Evolutionary conservation across 2,797 vertebrate genomes (phyloP), one percentile per base, ranked within the genome.

Genomic region (Otolemur crassicaudatus): DNA sequence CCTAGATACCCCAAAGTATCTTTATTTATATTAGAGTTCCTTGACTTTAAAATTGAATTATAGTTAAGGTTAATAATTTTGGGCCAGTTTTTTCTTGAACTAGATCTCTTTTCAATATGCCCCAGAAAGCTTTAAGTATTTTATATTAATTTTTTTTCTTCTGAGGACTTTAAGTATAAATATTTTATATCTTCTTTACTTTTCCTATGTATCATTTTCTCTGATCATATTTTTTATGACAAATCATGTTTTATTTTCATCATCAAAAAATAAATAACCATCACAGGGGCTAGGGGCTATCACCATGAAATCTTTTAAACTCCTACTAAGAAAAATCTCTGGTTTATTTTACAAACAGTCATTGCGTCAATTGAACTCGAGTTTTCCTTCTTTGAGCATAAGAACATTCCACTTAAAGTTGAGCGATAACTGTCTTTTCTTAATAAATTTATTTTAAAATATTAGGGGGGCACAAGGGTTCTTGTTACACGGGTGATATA

Each of bases 331-430:
- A 67, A 90, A 34, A 34, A 14, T 87, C 84, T 87, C 12, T 86
- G n/a, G 16, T 91, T 10, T 69, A 17, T 40, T 95, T 84, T 58
- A 75, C 10, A 34, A 70, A 49, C 22, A 83, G 3, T 7, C 79
- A 46, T 77, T 17, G 7, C 22, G 34, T 61, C 58, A 81, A 3
- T 16, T 86, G 40, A 84, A 8, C 3, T 87, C 16, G 9, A 31
- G 25, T 87, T 96, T 87, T 29, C 56, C n/a, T n/a, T 56, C 65
- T 88, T 82, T 91, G 46, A 56, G 31, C 13, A 60, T 37, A 96
- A 67, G 86, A 87, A 83, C 23, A 46, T 76, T 60, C 12, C 31
- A 40, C 20, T 92, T n/a, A 37, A 83, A 95, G 79, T 75, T 80
- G 25, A 31, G 67, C 84, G 31, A 43, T 25, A 63, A 49, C 43